Percentiles rank a stretch among this genome's conserved stretches.
Evolutionary conservation across 2,113 vertebrate genomes (phyloP).

Genomic region (Eira barbara): DNA sequence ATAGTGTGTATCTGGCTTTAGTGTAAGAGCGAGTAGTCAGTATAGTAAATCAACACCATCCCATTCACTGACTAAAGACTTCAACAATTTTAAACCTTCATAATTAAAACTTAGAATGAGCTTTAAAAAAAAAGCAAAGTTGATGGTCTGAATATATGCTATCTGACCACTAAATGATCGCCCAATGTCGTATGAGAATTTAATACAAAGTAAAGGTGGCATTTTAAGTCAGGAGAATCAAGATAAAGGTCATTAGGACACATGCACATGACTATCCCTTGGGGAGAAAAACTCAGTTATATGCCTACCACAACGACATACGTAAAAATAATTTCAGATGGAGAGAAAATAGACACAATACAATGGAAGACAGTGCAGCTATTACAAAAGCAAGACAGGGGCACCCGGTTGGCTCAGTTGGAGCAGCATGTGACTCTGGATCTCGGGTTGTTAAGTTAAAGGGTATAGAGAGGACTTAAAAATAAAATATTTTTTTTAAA

Average conservation of each 20-base stretch:
- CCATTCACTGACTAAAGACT: neutral
- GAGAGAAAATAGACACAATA: neutral
- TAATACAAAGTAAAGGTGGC: neutral
- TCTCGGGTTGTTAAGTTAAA: neutral
- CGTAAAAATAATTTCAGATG: neutral
- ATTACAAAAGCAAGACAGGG: neutral
- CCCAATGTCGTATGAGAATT: neutral
- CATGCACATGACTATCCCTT: neutral
- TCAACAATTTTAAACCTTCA: neutral
- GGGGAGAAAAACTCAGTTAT: neutral
- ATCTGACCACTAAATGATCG: neutral
- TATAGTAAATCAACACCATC: neutral
- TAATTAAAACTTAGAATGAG: neutral
- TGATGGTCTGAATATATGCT: neutral
- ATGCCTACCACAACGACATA: neutral
- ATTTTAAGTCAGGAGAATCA: neutral
- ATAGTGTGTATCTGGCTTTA: neutral
- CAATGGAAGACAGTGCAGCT: neutral
- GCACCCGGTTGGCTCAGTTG: neutral
- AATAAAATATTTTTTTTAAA: neutral
- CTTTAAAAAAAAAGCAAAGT: neutral
- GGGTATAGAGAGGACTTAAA: neutral
- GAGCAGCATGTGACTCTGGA: neutral
- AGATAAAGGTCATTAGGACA: neutral
- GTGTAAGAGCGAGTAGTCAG: neutral